Evolutionary conservation across 2,888 invertebrate genomes (phyloP).

Genomic region (Hylaea fasciaria): DNA sequence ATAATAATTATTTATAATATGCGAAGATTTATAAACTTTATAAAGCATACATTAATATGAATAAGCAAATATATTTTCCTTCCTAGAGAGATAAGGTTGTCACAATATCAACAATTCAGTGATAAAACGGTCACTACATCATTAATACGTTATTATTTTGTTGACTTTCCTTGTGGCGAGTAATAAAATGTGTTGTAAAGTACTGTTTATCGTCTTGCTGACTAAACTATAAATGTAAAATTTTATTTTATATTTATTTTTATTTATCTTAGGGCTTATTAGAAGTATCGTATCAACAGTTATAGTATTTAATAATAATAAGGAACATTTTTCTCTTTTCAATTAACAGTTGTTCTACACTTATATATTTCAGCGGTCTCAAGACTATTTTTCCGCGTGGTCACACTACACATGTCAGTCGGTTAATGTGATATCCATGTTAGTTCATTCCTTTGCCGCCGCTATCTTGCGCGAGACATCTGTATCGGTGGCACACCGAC

Average conservation of each 20-base stretch:
- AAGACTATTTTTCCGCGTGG: slow-evolving; percentile 22
- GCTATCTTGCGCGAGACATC: slow-evolving; percentile 79
- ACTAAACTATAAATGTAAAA: slow-evolving; percentile 3
- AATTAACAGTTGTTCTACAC: background rate
- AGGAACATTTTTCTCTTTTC: background rate
- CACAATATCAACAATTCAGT: slow-evolving; percentile 5
- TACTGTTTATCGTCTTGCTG: slow-evolving; percentile 14
- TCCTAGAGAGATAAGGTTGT: no score
- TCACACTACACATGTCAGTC: slow-evolving; percentile 40
- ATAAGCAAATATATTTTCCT: no score
- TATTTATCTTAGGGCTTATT: no score
- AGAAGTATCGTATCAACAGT: no score
- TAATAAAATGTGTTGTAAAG: slow-evolving; percentile 6
- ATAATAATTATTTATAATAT: no score
- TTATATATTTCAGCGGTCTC: background rate
- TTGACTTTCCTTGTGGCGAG: slow-evolving; percentile 4
- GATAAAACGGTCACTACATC: background rate
- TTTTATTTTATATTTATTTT: no score
- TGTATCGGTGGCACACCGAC: slow-evolving; percentile 79
- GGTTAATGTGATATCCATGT: slow-evolving; percentile 82
- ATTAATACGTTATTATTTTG: slow-evolving; percentile 10
- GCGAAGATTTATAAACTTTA: no score
- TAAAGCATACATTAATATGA: no score
- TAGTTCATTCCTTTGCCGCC: slow-evolving; percentile 72
- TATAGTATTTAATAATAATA: background rate